Base-by-base conservation (phyloP, 2,113 vertebrate species). In the Hymenochirus boettgeri region DNA sequence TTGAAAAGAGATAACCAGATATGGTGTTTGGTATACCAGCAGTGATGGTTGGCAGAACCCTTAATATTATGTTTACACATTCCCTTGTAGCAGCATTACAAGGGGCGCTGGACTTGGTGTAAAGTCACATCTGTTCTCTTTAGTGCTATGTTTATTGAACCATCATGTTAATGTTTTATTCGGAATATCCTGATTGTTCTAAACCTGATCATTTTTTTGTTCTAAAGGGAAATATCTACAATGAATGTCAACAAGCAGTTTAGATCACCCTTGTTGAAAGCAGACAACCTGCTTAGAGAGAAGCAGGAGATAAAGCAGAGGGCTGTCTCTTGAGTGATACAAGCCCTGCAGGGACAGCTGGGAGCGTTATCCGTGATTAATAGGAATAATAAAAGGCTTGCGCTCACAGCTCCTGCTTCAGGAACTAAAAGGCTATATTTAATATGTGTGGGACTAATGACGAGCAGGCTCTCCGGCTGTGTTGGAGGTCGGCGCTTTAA, bases 361-460 rank as follows among this genome's bases (percentile, higher is more conserved):
- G 39, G 33, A 57, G 62, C 62, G 62, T 48, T 66, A 31, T 25
- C 45, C 54, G 63, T 66, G 63, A 66, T 57, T 65, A 57, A 65
- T 66, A 51, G 21, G 45, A 26, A 58, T 66, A 66, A 66, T 66
- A 58, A 66, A 39, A 56, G 62, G 42, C 63, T 64, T 57, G 62
- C 27, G 62, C 53, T 61, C 19, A 12, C 59, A 61, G 59, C 59
- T 46, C 25, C 46, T 35, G 63, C 63, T 66, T 27, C 54, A 26
- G 63, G 52, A 65, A 65, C 45, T 65, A 56, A 56, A 39, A 65
- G 62, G 23, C 62, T 25, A 22, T 31, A 47, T 65, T 45, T 56
- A 62, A 46, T 64, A 47, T 47, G 57, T 46, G 57, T 47, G 48
- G 52, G 26, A 55, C 52, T 55, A 55, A 55, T 55, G 52, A 55